phyloP scores from a whole-genome alignment of 2,888 invertebrate species.

The Pollenia amentaria region DNA sequence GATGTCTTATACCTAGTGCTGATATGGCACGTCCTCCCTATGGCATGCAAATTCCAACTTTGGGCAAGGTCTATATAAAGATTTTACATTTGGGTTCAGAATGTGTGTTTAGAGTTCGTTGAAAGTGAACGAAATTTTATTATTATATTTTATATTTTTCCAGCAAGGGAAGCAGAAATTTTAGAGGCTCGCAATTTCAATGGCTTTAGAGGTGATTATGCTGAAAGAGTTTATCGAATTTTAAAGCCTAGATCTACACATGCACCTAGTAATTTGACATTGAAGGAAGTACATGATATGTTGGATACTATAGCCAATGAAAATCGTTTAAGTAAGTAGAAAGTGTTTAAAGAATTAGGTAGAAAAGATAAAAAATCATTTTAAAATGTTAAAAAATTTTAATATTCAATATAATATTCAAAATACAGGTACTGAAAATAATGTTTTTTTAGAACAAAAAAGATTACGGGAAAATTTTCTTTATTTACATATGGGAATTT shows the following conservation, averaged over 20 bases:
- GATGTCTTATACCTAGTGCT: conserved; percentile 91
- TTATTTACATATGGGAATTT: too few relatives aligned
- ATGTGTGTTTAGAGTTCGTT: conserved; percentile 82
- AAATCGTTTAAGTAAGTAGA: conserved; percentile 86
- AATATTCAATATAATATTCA: too few relatives aligned
- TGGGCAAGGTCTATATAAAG: conserved; percentile 89
- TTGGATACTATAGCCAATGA: conserved; percentile 91
- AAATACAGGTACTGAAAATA: too few relatives aligned
- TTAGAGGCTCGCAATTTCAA: conserved; percentile 78
- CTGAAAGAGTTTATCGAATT: conserved; percentile 90
- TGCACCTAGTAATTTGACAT: conserved; percentile 85
- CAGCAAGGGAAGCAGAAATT: conserved; percentile 84
- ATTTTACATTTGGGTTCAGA: conserved; percentile 90
- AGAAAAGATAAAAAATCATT: too few relatives aligned
- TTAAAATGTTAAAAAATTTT: too few relatives aligned
- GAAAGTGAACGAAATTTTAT: not conserved
- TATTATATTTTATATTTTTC: not conserved
- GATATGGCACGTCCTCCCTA: conserved; percentile 93
- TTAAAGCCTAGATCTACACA: conserved; percentile 86
- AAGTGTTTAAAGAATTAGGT: not conserved
- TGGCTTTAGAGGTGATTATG: conserved; percentile 88
- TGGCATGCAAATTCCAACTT: conserved; percentile 91
- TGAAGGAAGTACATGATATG: conserved; percentile 90
- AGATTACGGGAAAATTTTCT: too few relatives aligned
- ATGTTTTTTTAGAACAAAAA: too few relatives aligned